These are phyloP conservation scores for Antheraea pernyi DNA, from an alignment of 1,140 invertebrate species.

Conservation along the genomic window DNA sequence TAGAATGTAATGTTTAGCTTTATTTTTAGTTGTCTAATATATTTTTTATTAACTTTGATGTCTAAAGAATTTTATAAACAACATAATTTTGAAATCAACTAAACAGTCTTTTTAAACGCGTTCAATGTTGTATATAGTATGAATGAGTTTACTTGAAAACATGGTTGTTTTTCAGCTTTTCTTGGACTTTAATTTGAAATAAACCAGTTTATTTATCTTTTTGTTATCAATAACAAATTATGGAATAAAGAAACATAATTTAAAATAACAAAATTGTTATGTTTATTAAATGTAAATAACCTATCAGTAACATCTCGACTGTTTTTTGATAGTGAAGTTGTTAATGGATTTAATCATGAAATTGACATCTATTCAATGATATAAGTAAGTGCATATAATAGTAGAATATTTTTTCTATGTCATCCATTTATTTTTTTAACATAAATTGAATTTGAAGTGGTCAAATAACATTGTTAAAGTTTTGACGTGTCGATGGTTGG, in stretches of 20 bases:
- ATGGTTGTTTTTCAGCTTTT: slow-evolving; percentile 78
- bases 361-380: slow-evolving; percentile 59
- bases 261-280: slow-evolving; percentile 42
- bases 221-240: slow-evolving; percentile 32
- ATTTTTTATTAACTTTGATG: background rate
- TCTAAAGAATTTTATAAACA: background rate
- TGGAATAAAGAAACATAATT: slow-evolving; percentile 35
- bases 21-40: background rate
- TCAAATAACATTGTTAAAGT: slow-evolving; percentile 47
- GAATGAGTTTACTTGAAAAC: slow-evolving; percentile 67
- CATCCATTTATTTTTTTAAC: slow-evolving; percentile 17
- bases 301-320: slow-evolving; percentile 63
- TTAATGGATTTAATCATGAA: slow-evolving; percentile 64
- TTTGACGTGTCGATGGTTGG: slow-evolving; percentile 73
- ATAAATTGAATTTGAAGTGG: slow-evolving; percentile 23
- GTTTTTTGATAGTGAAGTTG: slow-evolving; percentile 57
- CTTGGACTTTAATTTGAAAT: slow-evolving; percentile 54
- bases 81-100: background rate
- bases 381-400: slow-evolving; percentile 57
- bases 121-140: slow-evolving; percentile 28
- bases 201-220: slow-evolving; percentile 40
- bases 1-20: background rate
- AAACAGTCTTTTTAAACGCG: slow-evolving; percentile 35
- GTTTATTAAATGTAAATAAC: slow-evolving; percentile 64
- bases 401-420: slow-evolving; percentile 32